Evolutionary conservation across 2,888 invertebrate species (phyloP).

Genomic region (Yponomeuta malinellus): DNA sequence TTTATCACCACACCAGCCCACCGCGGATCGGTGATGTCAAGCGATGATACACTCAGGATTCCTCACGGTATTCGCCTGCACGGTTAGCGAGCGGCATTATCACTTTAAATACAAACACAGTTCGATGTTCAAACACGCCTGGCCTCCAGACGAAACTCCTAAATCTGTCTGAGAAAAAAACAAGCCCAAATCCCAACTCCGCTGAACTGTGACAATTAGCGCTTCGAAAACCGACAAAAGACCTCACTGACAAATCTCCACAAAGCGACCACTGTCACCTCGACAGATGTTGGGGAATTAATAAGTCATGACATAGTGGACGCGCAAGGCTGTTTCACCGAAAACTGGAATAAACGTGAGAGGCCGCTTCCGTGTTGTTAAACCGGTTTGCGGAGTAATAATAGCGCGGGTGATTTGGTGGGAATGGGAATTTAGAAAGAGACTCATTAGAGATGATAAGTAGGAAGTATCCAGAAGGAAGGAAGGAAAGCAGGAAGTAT

Average conservation of each 20-base stretch:
- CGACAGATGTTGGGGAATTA: slow-evolving; percentile 10
- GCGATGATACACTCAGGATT: too few species aligned
- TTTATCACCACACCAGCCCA: too few species aligned
- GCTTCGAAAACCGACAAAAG: slow-evolving; percentile 9
- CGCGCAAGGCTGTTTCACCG: slow-evolving; percentile 10
- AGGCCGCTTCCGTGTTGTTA: slow-evolving; percentile 54
- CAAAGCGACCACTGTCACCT: not conserved
- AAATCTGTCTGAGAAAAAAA: not conserved
- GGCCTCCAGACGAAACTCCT: not conserved
- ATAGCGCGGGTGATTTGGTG: slow-evolving; percentile 16
- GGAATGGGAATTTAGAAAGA: slow-evolving; percentile 22
- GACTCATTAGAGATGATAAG: not conserved
- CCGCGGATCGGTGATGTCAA: too few species aligned
- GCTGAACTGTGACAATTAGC: not conserved
- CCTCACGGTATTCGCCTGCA: too few species aligned
- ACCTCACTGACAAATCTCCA: slow-evolving; percentile 8
- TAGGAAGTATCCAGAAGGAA: too few species aligned
- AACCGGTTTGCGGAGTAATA: slow-evolving; percentile 45
- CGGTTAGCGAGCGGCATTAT: too few species aligned
- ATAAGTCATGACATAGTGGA: not conserved
- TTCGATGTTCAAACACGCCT: too few species aligned
- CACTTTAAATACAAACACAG: too few species aligned
- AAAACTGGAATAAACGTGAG: slow-evolving; percentile 33
- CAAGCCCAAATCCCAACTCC: not conserved
- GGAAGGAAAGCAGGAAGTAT: too few species aligned